Percentiles rank a stretch among this genome's conserved stretches.
Conservation (phyloP, 2,113 vertebrate genomes). For the Bothrops jararaca region DNA sequence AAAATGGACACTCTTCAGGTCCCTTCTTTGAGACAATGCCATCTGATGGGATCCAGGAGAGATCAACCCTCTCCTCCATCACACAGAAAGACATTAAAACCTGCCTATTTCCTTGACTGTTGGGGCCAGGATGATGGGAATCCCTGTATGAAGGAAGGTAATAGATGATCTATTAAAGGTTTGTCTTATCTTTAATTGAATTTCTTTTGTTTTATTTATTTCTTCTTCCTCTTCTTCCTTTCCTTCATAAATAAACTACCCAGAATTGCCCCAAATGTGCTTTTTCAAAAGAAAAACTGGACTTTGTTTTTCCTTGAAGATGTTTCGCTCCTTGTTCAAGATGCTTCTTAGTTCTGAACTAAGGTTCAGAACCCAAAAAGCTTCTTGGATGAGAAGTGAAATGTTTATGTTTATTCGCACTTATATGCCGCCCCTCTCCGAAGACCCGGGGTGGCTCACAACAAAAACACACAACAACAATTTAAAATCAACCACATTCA, state of each 20-base stretch:
- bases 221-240: neutral
- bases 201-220: neutral
- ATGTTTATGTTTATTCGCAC: too few relatives aligned
- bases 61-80: neutral
- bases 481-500: too few relatives aligned
- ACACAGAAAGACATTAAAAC: neutral
- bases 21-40: neutral
- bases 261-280: too few relatives aligned
- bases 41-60: neutral
- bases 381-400: too few relatives aligned
- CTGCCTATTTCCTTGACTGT: neutral
- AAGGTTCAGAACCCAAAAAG: too few relatives aligned
- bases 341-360: too few relatives aligned
- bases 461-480: too few relatives aligned
- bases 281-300: too few relatives aligned
- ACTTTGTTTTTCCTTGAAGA: too few relatives aligned
- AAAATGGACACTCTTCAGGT: neutral
- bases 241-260: neutral
- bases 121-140: neutral
- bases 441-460: too few relatives aligned
- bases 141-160: neutral
- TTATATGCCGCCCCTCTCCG: too few relatives aligned
- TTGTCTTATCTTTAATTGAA: neutral
- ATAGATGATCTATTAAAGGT: neutral
- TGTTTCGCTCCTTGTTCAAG: too few relatives aligned